Percentiles rank a stretch among this genome's conserved stretches.
phyloP scores from a whole-genome alignment of 2,888 invertebrate genomes.

The Thalpophila matura region DNA sequence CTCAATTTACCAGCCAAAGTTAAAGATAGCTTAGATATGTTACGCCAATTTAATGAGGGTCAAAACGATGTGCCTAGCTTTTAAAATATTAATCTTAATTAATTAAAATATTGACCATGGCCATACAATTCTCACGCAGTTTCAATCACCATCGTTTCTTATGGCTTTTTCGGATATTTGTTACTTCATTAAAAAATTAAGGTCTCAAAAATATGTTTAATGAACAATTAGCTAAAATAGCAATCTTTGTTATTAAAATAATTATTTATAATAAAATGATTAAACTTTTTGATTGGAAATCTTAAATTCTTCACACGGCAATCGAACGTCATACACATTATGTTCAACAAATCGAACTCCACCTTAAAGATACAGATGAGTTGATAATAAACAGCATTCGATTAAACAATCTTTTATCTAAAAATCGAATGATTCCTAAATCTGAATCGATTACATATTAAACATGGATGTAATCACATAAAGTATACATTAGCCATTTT shows the following conservation, averaged over 20 bases:
- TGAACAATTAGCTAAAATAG: constrained; percentile 26
- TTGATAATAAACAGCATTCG: constrained; percentile 57
- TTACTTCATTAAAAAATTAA: no score
- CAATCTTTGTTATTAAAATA: no score
- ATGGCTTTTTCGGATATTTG: neutral
- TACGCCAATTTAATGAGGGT: no score
- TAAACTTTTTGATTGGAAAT: no score
- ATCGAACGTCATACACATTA: constrained; percentile 43
- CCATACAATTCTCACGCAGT: no score
- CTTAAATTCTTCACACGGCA: constrained; percentile 29
- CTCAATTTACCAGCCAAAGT: no score
- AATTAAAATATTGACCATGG: no score
- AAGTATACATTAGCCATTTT: constrained; percentile 38
- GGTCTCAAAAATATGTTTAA: constrained; percentile 2
- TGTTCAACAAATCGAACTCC: constrained; percentile 44
- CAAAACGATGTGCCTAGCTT: no score
- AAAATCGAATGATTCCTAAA: constrained; percentile 62
- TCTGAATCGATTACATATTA: constrained; percentile 67
- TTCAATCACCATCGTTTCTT: no score
- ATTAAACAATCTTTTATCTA: constrained; percentile 59
- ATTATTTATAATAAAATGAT: no score
- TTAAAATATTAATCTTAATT: no score
- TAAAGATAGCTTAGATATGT: no score
- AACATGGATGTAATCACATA: constrained; percentile 66
- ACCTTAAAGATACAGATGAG: constrained; percentile 49